Base-by-base conservation (phyloP, 2,797 vertebrate species). In the Phoebastria nigripes region DNA sequence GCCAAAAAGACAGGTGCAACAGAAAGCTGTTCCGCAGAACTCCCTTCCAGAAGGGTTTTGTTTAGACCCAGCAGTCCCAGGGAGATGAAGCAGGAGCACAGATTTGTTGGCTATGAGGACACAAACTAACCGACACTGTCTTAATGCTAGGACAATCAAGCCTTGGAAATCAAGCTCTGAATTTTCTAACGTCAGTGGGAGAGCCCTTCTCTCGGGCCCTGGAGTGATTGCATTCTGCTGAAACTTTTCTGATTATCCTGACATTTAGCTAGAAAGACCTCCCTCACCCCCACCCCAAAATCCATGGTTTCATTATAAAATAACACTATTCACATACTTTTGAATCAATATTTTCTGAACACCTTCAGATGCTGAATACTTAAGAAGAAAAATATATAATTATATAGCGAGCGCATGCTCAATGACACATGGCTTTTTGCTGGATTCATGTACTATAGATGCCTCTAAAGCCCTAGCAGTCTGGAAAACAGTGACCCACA, bases 351-450 rank as follows among this genome's bases (percentile, higher is more conserved):
- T 97, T 96, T 97, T 97, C 97, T 95, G 88, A 96, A 96, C 93
- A 96, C 93, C 87, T 97, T 97, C 96, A 97, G 97, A 97, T 97
- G 97, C 96, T 97, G 97, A 97, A 97, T 97, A 97, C 97, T 96
- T 94, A 91, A 95, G 93, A 89, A 96, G 91, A 95, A 97, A 94
- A 97, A 96, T 83, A 96, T 37, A 96, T 94, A 42, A 92, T 39
- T 31, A 90, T 96, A 47, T 81, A 92, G 83, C 3, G 82, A 97
- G 90, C 13, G 5, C 77, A 37, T 37, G 95, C 94, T 97, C 95
- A 93, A 33, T 80, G 95, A 86, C 95, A 92, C 95, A 95, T 96
- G 97, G 94, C 96, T 96, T 96, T 91, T 61, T 61, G 92, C 87
- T 96, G 94, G 91, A 54, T 63, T 71, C 92, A 54, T 83, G 86